These are phyloP conservation scores for Empidonax traillii DNA, from an alignment of 2,113 vertebrate genomes.

Conservation along the genomic window DNA sequence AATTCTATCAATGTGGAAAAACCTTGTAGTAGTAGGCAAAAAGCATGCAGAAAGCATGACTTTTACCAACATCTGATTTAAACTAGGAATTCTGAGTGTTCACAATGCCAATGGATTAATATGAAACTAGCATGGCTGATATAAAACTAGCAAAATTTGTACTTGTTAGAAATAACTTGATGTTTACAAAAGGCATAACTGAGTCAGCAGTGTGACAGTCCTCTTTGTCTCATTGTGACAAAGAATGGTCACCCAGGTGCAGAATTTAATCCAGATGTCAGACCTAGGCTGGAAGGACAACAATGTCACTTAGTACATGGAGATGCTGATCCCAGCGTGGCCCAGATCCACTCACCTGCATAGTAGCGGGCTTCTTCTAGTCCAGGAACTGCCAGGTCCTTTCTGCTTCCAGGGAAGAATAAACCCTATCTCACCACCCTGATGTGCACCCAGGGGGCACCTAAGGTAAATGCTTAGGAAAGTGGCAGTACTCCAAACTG, in stretches of 20 bases:
- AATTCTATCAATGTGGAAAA: not conserved
- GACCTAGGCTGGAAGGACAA: not conserved
- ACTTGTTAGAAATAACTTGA: not conserved
- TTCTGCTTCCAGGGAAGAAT: not conserved
- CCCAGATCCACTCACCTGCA: not conserved
- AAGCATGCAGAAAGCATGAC: not conserved
- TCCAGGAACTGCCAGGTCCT: not conserved
- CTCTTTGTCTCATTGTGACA: not conserved
- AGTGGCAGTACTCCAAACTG: not conserved
- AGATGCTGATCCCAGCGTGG: rapidly evolving
- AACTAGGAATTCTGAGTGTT: not conserved
- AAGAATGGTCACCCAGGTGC: not conserved
- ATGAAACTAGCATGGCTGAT: not conserved
- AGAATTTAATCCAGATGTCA: not conserved
- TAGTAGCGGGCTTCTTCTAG: rapidly evolving
- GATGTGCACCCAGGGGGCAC: rapidly evolving
- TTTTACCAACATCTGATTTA: not conserved
- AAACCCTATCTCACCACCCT: not conserved
- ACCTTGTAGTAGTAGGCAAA: not conserved
- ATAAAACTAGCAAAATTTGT: not conserved
- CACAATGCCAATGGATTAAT: rapidly evolving
- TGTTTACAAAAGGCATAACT: not conserved
- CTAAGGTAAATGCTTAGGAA: not conserved
- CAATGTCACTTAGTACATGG: rapidly evolving
- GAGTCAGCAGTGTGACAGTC: not conserved